These are phyloP conservation scores for Megaceryle maxima DNA, from an alignment of 2,113 vertebrate species.

Conservation along the genomic window DNA sequence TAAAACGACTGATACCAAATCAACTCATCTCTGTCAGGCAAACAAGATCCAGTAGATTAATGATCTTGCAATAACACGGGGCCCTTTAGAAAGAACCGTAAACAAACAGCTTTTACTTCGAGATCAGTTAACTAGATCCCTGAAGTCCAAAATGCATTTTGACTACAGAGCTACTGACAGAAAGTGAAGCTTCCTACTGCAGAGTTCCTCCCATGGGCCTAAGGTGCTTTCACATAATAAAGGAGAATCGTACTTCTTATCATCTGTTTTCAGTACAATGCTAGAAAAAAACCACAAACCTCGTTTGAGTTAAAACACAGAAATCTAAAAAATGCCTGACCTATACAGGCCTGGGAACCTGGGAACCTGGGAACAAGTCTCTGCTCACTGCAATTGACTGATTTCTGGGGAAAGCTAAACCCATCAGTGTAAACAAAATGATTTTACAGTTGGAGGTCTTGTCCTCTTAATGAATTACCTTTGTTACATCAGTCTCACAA, in stretches of 20 bases:
- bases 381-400: not conserved
- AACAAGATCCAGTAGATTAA: not conserved
- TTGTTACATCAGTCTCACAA: not conserved
- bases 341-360: not conserved
- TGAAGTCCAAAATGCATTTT: not conserved
- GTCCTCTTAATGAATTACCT: not conserved
- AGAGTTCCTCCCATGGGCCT: not conserved
- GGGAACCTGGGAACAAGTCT: not conserved
- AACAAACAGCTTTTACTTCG: not conserved
- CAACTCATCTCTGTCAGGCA: not conserved
- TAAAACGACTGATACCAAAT: not conserved
- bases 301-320: not conserved
- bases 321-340: not conserved
- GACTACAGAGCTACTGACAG: not conserved
- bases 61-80: not conserved
- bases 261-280: not conserved
- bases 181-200: not conserved
- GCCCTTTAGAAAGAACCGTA: not conserved
- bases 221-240: not conserved
- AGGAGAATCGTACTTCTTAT: not conserved
- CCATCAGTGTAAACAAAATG: rapidly evolving
- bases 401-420: not conserved
- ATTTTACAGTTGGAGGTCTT: not conserved
- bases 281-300: not conserved
- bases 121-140: not conserved